Conservation (phyloP, 2,888 invertebrate genomes). For the Agrilus mali region DNA sequence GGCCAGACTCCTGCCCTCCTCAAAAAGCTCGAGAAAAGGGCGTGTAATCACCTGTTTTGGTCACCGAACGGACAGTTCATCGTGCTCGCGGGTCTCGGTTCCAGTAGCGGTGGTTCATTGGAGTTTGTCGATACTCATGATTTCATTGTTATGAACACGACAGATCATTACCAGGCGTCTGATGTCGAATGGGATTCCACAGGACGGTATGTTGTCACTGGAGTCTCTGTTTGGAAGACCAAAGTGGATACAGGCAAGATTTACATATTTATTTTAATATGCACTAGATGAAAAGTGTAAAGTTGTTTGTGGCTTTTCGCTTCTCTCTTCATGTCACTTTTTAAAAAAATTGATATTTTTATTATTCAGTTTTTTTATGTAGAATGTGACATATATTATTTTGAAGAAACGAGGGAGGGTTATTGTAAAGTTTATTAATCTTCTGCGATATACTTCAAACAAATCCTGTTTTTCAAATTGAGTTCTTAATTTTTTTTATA, state of each 20-base stretch:
- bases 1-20: constrained; percentile 79
- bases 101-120: constrained; percentile 78
- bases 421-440: constrained; percentile 3
- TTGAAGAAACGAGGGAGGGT: not conserved
- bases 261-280: not conserved
- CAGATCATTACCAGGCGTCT: constrained; percentile 84
- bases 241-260: constrained; percentile 58
- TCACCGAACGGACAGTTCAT: constrained; percentile 92
- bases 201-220: constrained; percentile 91
- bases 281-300: no score
- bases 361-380: no score
- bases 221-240: constrained; percentile 90
- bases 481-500: no score
- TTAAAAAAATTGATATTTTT: no score
- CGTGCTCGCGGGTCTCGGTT: constrained; percentile 77
- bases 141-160: constrained; percentile 87
- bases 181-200: constrained; percentile 99
- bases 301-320: no score
- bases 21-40: constrained; percentile 79
- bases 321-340: no score
- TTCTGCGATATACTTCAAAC: not conserved
- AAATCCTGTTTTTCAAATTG: no score
- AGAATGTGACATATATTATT: no score
- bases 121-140: constrained; percentile 95
- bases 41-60: constrained; percentile 91